Percentiles rank a stretch among this genome's conserved stretches.
phyloP scores from a whole-genome alignment of 1,140 invertebrate genomes.

The Stratiolaelaps scimitus region DNA sequence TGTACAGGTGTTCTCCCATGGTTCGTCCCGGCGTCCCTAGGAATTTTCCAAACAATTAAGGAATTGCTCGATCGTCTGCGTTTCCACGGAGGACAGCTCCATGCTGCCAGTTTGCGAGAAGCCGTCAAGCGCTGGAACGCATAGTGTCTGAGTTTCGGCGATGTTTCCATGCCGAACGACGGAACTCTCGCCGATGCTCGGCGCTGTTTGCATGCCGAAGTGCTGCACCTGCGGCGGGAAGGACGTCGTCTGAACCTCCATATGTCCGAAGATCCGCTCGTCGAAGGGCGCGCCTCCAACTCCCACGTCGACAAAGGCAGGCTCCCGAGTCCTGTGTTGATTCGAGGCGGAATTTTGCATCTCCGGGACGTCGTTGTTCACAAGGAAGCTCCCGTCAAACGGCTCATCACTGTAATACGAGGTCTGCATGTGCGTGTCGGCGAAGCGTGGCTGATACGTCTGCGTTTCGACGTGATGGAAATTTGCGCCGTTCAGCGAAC shows the following conservation, averaged over 20 bases:
- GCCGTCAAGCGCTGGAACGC: slow-evolving; percentile 9
- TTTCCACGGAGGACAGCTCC: slow-evolving; percentile 24
- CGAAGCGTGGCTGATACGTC: slow-evolving; percentile 14
- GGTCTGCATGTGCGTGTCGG: slow-evolving; percentile 9
- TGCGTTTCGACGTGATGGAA: slow-evolving; percentile 20
- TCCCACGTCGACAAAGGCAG: too few species aligned
- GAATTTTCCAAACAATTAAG: slow-evolving; percentile 1
- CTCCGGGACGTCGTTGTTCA: background rate
- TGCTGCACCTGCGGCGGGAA: slow-evolving; percentile 15
- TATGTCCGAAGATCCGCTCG: background rate
- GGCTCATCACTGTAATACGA: background rate
- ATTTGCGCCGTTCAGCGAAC: background rate
- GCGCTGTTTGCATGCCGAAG: slow-evolving; percentile 8
- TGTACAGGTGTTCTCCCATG: too few species aligned
- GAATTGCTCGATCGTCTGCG: slow-evolving; percentile 25
- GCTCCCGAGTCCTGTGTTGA: too few species aligned
- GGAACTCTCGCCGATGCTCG: background rate
- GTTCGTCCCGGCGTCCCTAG: too few species aligned
- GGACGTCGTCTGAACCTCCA: slow-evolving; percentile 13
- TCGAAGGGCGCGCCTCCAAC: too few species aligned
- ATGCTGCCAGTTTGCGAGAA: slow-evolving; percentile 6
- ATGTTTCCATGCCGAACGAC: background rate
- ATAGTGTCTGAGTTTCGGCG: slow-evolving; percentile 3
- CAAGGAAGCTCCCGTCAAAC: background rate
- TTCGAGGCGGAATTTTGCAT: too few species aligned